phyloP scores from a whole-genome alignment of 2,113 vertebrate genomes.

The Coturnix japonica region DNA sequence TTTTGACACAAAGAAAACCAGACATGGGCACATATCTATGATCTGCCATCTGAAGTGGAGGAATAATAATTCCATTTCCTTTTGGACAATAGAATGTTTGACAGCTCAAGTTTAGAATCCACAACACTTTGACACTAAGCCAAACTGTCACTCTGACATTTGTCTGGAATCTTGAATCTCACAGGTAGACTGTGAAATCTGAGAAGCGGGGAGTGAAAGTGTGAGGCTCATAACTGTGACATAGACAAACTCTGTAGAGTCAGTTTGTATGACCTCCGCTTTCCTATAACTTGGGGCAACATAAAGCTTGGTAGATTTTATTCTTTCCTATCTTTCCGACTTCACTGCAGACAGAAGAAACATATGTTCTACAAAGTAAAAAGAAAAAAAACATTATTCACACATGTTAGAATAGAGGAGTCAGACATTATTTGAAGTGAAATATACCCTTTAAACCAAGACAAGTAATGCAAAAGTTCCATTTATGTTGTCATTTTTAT shows the following conservation, averaged over 20 bases:
- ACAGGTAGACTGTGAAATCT: slow-evolving; percentile 70
- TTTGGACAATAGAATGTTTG: slow-evolving; percentile 36
- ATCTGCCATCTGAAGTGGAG: slow-evolving; percentile 42
- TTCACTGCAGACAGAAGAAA: slow-evolving; percentile 21
- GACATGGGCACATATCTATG: not conserved
- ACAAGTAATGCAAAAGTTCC: slow-evolving; percentile 1
- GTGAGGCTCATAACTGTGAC: slow-evolving; percentile 35
- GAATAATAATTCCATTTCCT: slow-evolving; percentile 41
- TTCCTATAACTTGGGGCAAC: slow-evolving; percentile 16
- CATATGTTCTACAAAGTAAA: not conserved
- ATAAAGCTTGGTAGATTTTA: no score
- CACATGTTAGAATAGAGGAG: slow-evolving; percentile 31
- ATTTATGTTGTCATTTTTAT: slow-evolving; percentile 35
- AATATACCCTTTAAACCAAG: slow-evolving; percentile 35
- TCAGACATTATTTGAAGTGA: slow-evolving; percentile 57
- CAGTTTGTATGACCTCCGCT: slow-evolving; percentile 23
- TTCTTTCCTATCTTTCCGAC: no score
- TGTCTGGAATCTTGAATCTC: slow-evolving; percentile 57
- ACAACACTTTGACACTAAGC: slow-evolving; percentile 67
- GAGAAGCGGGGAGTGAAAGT: slow-evolving; percentile 16
- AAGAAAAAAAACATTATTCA: slow-evolving; percentile 2
- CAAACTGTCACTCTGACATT: slow-evolving; percentile 69
- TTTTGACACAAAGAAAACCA: slow-evolving; percentile 17
- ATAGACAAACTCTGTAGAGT: slow-evolving; percentile 54
- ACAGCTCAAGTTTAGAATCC: slow-evolving; percentile 38